Evolutionary conservation across 1,140 invertebrate genomes (phyloP), one percentile per base, ranked within the genome.

Genomic region (Hesperophylax magnus): DNA sequence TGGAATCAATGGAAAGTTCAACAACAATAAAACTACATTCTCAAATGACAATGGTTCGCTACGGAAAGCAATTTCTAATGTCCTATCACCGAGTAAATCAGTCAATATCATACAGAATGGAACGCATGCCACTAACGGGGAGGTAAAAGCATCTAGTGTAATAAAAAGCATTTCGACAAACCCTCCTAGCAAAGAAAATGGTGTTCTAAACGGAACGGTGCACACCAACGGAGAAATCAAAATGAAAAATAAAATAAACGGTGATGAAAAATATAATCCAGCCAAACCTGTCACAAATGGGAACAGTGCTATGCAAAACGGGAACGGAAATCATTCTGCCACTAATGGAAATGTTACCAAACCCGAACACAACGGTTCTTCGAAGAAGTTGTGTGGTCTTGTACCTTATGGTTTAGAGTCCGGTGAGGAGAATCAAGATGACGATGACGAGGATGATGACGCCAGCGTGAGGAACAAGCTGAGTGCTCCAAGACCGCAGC

Each of bases 341-440:
- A 47, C 24, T 14, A 39, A 17, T 7, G 31, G 39, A 52, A 69
- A 69, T 39, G 74, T n/a, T 17, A 58, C 5, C 7, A 39, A 56
- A 20, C 11, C 18, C 8, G 54, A 60, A 27, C 72, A 76, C 18
- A 76, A 69, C 22, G 77, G 77, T 9, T 31, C 22, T 18, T 24
- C 67, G 5, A 79, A 79, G 53, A 72, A 72, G 18, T 39, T 61
- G 7, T 67, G 24, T 56, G 69, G 81, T 7, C 71, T 84, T 34
- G 88, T 89, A 22, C 87, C 89, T 18, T 88, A 90, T 77, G 89
- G 90, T 79, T 88, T 88, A 1, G 88, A 90, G 72, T 88, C 88
- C 0, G 89, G 88, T 61, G 79, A 77, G 5, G 81, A 84, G 20
- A 79, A 80, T 63, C 22, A 80, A 27, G 80, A 84, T 81, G 81